Evolutionary conservation across 2,113 vertebrate species (phyloP).

Genomic region (Stegastes partitus): DNA sequence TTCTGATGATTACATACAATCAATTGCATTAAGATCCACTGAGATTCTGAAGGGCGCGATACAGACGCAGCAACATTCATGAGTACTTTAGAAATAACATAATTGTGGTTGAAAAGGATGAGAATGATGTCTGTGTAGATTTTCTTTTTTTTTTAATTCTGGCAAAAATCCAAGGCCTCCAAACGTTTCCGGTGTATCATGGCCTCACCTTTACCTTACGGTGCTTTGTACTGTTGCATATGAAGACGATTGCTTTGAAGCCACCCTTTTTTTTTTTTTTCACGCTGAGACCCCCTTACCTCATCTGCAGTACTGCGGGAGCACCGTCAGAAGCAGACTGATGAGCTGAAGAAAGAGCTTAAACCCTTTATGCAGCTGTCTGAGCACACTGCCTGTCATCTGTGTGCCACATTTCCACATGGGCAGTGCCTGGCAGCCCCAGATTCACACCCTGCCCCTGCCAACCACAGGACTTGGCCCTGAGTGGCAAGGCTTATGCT

Average conservation of each 20-base stretch:
- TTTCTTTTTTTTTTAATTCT: constrained; percentile 7
- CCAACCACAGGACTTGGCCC: constrained; percentile 68
- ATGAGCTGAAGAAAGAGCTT: constrained; percentile 53
- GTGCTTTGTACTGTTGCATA: constrained; percentile 51
- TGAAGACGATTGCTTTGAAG: constrained; percentile 57
- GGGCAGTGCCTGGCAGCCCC: constrained; percentile 63
- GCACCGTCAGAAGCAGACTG: constrained; percentile 53
- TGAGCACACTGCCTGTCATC: constrained; percentile 75
- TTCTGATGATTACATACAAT: constrained; percentile 7
- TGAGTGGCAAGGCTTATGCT: constrained; percentile 58
- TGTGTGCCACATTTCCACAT: constrained; percentile 68
- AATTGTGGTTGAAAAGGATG: constrained; percentile 7
- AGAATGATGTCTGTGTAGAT: neutral
- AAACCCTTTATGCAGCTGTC: constrained; percentile 74
- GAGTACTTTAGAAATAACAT: constrained; percentile 18
- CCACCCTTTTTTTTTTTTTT: constrained; percentile 49
- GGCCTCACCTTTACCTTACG: constrained; percentile 45
- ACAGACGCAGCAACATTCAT: constrained; percentile 25
- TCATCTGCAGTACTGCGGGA: constrained; percentile 51
- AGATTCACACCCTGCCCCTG: constrained; percentile 62
- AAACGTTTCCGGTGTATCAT: constrained; percentile 47
- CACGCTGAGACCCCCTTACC: constrained; percentile 49
- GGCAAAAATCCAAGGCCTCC: constrained; percentile 22
- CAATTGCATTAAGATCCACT: constrained; percentile 19
- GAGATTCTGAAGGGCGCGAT: constrained; percentile 28